phyloP scores from a whole-genome alignment of 2,113 vertebrate genomes.

The Pipa parva region DNA sequence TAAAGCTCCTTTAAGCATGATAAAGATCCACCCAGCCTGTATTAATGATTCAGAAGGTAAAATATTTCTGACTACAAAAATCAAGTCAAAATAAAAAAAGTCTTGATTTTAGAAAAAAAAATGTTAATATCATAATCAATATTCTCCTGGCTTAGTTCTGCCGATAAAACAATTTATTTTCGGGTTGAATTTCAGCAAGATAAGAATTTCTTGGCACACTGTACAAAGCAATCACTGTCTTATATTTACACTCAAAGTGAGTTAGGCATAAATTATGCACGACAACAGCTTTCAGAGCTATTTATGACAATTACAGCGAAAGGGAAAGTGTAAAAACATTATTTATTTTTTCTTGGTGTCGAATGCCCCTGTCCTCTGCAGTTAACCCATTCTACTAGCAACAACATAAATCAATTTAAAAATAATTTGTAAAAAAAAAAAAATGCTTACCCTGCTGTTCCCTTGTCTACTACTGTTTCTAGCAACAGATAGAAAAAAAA shows the following conservation, averaged over 20 bases:
- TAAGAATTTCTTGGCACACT: conserved; percentile 9
- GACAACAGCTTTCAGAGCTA: conserved; percentile 29
- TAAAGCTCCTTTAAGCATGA: no score
- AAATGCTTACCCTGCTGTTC: neutral
- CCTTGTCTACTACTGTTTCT: neutral
- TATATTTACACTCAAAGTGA: conserved; percentile 35
- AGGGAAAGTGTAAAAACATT: conserved; percentile 23
- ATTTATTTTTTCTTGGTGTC: conserved; percentile 5
- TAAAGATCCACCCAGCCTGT: no score
- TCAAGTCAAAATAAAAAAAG: no score
- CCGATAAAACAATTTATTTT: conserved; percentile 28
- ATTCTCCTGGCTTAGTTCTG: neutral
- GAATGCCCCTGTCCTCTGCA: conserved; percentile 14
- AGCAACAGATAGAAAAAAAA: neutral
- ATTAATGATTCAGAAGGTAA: no score
- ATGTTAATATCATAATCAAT: conserved; percentile 1
- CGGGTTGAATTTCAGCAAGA: conserved; percentile 15
- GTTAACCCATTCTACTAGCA: conserved; percentile 16
- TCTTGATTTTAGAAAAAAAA: no score
- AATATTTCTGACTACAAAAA: no score
- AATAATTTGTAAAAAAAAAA: neutral
- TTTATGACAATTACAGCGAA: conserved; percentile 38
- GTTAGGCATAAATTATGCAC: conserved; percentile 35
- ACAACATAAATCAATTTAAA: conserved; percentile 7
- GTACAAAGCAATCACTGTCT: conserved; percentile 23